These are phyloP conservation scores for Polymixis lichenea DNA, from an alignment of 2,888 invertebrate genomes.

Conservation along the genomic window DNA sequence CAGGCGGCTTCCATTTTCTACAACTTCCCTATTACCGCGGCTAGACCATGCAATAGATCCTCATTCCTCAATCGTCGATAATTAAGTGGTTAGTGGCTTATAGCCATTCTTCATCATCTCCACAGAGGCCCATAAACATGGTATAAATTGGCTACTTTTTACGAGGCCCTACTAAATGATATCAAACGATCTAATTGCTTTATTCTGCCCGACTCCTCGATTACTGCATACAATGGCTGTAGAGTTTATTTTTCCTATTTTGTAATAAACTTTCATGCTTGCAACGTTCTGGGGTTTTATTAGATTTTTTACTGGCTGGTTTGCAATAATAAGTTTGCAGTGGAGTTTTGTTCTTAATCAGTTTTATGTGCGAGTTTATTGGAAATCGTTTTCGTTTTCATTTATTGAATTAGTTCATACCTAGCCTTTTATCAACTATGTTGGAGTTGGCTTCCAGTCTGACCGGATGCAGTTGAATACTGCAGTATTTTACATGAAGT, in stretches of 20 bases:
- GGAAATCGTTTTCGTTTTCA: neutral
- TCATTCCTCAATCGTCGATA: slow-evolving; percentile 47
- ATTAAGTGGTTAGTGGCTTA: slow-evolving; percentile 64
- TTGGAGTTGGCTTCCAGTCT: neutral
- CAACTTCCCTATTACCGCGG: slow-evolving; percentile 39
- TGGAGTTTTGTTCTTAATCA: slow-evolving; percentile 13
- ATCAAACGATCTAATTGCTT: slow-evolving; percentile 68
- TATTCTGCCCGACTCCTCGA: slow-evolving; percentile 61
- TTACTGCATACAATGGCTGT: slow-evolving; percentile 62
- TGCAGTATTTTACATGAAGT: neutral
- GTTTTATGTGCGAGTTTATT: slow-evolving; percentile 12
- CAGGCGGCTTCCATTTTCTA: slow-evolving; percentile 15
- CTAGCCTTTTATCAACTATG: no score
- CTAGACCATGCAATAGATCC: neutral
- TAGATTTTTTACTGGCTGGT: slow-evolving; percentile 28
- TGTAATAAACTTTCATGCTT: slow-evolving; percentile 59
- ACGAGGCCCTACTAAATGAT: slow-evolving; percentile 63
- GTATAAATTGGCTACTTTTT: slow-evolving; percentile 58
- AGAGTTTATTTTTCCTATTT: slow-evolving; percentile 61
- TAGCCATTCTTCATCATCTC: slow-evolving; percentile 47
- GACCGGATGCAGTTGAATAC: neutral
- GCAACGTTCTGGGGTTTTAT: slow-evolving; percentile 46
- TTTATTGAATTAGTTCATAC: slow-evolving; percentile 1
- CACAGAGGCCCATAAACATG: slow-evolving; percentile 47
- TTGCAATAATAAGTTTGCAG: slow-evolving; percentile 22